A percentile compares a stretch with the other conserved stretches of the same genome.
These are phyloP conservation scores for Potorous gilbertii DNA, from an alignment of 2,797 vertebrate genomes.

Conservation along the genomic window DNA sequence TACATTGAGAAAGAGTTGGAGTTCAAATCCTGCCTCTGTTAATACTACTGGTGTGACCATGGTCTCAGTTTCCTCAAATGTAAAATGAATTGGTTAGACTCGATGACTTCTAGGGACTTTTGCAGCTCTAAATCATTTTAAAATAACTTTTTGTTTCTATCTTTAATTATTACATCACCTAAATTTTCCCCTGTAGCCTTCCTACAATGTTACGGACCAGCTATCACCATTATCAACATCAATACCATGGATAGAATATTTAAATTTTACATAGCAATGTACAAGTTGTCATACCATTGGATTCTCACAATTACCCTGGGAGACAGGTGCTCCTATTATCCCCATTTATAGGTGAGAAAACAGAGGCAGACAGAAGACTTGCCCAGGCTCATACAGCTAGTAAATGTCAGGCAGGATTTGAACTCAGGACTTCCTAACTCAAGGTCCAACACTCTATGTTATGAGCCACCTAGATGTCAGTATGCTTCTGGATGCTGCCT, in stretches of 20 bases:
- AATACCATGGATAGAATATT: not conserved
- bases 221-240: not conserved
- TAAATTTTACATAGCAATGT: not conserved
- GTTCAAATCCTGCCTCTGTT: not conserved
- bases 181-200: not conserved
- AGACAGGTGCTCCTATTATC: not conserved
- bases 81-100: not conserved
- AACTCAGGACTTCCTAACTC: accelerated
- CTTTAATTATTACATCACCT: not conserved
- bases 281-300: not conserved
- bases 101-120: not conserved
- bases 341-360: too few species aligned
- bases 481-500: not conserved
- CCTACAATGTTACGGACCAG: not conserved
- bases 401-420: not conserved
- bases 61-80: not conserved
- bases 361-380: too few species aligned
- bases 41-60: not conserved
- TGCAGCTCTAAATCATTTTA: not conserved
- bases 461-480: not conserved
- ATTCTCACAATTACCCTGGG: not conserved
- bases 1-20: not conserved
- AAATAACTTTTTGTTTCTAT: not conserved
- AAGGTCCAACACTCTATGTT: not conserved
- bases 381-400: too few species aligned